Evolutionary conservation across 1,140 invertebrate genomes (phyloP), one percentile per base, ranked within the genome.

Genomic region (Drosophila quadrilineata): DNA sequence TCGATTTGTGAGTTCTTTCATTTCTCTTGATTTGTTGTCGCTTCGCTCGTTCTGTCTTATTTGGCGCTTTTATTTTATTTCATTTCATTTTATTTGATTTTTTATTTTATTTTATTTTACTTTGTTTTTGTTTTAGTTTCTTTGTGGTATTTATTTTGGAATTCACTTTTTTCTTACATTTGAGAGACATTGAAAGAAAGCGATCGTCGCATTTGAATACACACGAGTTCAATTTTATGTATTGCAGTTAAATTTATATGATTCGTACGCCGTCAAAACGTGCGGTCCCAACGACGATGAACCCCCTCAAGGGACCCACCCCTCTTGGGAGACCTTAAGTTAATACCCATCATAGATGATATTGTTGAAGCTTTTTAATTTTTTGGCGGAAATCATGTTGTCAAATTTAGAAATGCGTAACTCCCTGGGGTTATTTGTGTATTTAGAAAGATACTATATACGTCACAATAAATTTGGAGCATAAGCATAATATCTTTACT

Each of bases 11-110:
- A 65, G 74, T 79, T 84, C 70, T 84, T 76, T 59, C 60, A 56
- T 77, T 85, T 77, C 70, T 84, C 79, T 77, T 84, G 77, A 84
- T 84, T 84, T 77, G 75, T 71, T 71, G 77, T 77, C 68, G 76
- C 68, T 82, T 65, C 46, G 58, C 52, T 84, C 57, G 62, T 77
- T 80, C 67, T 74, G 50, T n/a, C n/a, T n/a, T n/a, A n/a, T n/a
- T n/a, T n/a, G n/a, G n/a, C n/a, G n/a, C 45, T 57, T 29, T 45
- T 52, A 12, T 63, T 50, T 40, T 40, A 28, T 63, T 35, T 36
- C 4, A 21, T 9, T 69, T 60, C 24, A 19, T 49, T 69, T 50
- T 49, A 14, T 10, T 58, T 52, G 28, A 19, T 35, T 46, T 46
- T 50, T 56, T 36, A 49, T 56, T 26, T 10, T 48, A 56, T 58